A percentile compares a stretch with the other conserved stretches of the same genome.
Conservation (phyloP, 2,888 invertebrate genomes). For the Phania funesta region DNA sequence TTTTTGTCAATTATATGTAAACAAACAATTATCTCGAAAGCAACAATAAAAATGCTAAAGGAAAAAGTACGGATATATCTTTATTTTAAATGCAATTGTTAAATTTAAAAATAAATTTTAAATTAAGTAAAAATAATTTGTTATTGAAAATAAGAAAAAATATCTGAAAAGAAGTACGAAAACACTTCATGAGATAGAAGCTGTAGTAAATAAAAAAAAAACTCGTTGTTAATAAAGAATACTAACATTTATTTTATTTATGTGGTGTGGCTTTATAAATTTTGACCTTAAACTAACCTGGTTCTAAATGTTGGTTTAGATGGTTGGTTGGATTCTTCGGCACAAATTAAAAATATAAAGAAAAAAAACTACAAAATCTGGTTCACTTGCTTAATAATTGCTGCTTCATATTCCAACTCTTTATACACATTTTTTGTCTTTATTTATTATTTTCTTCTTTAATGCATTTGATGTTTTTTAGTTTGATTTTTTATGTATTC, state of each 20-base stretch:
- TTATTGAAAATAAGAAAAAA: slow-evolving; percentile 41
- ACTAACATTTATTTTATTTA: background rate
- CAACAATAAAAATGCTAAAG: background rate
- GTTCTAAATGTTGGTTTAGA: slow-evolving; percentile 38
- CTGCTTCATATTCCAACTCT: slow-evolving; percentile 33
- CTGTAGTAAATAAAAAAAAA: background rate
- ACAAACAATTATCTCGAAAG: slow-evolving; percentile 14
- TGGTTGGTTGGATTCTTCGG: slow-evolving; percentile 20
- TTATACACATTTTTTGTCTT: slow-evolving; percentile 2
- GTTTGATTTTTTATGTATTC: background rate
- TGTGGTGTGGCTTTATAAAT: slow-evolving; percentile 12
- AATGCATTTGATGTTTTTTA: slow-evolving; percentile 43
- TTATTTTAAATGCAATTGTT: slow-evolving; percentile 33
- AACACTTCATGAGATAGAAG: background rate
- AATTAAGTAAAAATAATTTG: slow-evolving; percentile 38
- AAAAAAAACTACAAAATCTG: slow-evolving; percentile 22
- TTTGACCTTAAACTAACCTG: slow-evolving; percentile 63
- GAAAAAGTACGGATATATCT: slow-evolving; percentile 39
- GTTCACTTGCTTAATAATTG: slow-evolving; percentile 52
- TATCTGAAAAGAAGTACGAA: background rate
- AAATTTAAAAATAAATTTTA: slow-evolving; percentile 14
- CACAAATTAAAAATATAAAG: background rate
- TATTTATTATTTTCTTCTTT: slow-evolving; percentile 25
- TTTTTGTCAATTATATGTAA: slow-evolving; percentile 4
- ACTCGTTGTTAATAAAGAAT: background rate